These are phyloP conservation scores for Stigmatopora nigra DNA, from an alignment of 2,113 vertebrate genomes.

Conservation along the genomic window DNA sequence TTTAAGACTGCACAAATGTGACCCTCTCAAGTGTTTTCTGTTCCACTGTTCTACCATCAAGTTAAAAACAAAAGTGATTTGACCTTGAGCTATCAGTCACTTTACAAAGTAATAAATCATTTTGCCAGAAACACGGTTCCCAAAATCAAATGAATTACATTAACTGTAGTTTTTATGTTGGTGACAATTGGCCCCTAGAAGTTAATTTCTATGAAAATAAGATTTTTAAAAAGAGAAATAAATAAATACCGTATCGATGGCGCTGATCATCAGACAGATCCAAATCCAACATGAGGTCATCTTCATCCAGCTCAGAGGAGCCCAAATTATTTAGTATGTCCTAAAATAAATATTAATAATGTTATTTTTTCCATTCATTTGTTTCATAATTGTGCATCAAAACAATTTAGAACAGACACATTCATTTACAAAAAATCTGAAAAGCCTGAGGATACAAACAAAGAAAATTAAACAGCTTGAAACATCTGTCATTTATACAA, in stretches of 20 bases:
- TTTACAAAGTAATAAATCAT: no score
- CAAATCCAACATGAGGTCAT: slow-evolving; percentile 95
- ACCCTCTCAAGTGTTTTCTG: no score
- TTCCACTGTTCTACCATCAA: no score
- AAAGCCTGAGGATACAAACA: not conserved
- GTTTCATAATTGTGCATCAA: not conserved
- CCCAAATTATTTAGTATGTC: slow-evolving; percentile 93
- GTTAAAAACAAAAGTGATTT: no score
- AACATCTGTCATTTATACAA: not conserved
- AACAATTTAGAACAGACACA: not conserved
- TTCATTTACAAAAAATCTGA: slow-evolving; percentile 8
- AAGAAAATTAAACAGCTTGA: not conserved
- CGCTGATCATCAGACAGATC: slow-evolving; percentile 91
- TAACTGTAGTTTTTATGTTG: not conserved
- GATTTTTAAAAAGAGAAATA: not conserved
- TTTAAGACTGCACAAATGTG: no score
- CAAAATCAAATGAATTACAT: no score
- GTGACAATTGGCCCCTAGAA: not conserved
- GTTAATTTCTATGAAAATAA: not conserved
- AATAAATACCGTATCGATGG: slow-evolving; percentile 72
- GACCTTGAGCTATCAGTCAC: no score
- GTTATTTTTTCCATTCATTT: not conserved
- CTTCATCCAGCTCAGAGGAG: slow-evolving; percentile 94
- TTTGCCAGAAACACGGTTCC: no score
- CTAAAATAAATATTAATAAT: slow-evolving; percentile 53